These are phyloP conservation scores for Ichneumon xanthorius DNA, from an alignment of 2,888 invertebrate species.

Conservation along the genomic window DNA sequence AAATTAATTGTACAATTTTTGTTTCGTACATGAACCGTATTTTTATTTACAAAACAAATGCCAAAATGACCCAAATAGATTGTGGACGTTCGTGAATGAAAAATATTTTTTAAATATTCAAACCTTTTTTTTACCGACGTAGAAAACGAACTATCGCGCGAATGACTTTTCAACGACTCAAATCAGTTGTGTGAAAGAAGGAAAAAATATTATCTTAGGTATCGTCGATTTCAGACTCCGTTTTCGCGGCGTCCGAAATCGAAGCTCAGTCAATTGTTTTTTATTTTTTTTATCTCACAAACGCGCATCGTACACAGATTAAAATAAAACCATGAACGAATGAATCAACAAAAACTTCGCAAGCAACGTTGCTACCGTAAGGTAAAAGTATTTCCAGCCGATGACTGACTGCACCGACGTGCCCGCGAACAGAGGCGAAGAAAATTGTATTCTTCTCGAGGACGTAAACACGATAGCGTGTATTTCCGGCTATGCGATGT, in stretches of 20 bases:
- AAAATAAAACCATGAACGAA: not conserved
- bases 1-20: not conserved
- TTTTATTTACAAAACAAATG: not conserved
- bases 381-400: constrained; percentile 17
- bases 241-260: too few species aligned
- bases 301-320: too few species aligned
- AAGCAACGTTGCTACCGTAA: not conserved
- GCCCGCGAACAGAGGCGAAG: not conserved
- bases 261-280: too few species aligned
- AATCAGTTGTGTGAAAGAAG: not conserved
- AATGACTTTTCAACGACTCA: not conserved
- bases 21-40: not conserved
- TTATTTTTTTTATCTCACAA: too few species aligned
- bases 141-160: too few species aligned
- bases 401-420: constrained; percentile 38
- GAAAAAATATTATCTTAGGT: not conserved
- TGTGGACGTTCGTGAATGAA: too few species aligned
- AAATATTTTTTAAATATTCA: too few species aligned
- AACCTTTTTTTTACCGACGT: too few species aligned
- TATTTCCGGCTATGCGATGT: constrained; percentile 31
- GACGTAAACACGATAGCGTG: not conserved
- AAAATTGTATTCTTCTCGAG: constrained; percentile 18
- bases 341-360: constrained; percentile 1
- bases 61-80: too few species aligned
- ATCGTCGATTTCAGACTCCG: not conserved